Evolutionary conservation across 2,888 invertebrate genomes (phyloP).

Genomic region (Capitulum mitella): DNA sequence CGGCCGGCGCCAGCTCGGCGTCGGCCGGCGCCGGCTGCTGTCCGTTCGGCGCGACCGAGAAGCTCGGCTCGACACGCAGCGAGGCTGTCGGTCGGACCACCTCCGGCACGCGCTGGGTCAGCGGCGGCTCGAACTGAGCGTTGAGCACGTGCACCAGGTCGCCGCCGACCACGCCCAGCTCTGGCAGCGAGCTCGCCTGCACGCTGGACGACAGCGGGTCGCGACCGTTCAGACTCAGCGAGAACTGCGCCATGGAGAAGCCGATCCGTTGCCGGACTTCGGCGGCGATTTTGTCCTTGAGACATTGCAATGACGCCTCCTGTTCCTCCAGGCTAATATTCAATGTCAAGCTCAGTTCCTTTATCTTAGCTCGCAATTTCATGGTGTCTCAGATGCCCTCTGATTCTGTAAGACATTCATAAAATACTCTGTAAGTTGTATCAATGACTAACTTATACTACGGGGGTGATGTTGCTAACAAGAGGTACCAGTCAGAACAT

Average conservation of each 20-base stretch:
- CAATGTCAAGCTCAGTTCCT: background rate
- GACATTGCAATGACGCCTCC: background rate
- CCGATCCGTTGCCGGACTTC: background rate
- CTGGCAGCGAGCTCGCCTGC: background rate
- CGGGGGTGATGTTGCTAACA: too few species aligned
- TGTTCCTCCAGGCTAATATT: background rate
- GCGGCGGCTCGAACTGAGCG: background rate
- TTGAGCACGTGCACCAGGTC: constrained; percentile 14
- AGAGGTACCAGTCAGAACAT: too few species aligned
- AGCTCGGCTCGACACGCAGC: background rate
- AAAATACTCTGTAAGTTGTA: too few species aligned
- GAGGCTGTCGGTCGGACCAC: background rate
- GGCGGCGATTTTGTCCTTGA: background rate
- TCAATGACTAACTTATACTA: too few species aligned
- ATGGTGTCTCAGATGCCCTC: too few species aligned
- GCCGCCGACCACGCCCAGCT: constrained; percentile 19
- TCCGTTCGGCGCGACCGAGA: background rate
- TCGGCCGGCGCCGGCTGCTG: background rate
- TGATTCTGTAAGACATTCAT: too few species aligned
- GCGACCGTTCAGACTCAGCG: background rate
- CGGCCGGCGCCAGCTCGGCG: background rate
- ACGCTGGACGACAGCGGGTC: background rate
- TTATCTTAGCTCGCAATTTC: background rate
- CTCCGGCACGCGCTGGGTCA: background rate
- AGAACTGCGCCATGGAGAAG: background rate